A percentile compares a stretch with the other conserved stretches of the same genome.
Evolutionary conservation across 30 jellyfish, hydroid and myxozoan species (phyloP).

Genomic region (Aurelia sp.): DNA sequence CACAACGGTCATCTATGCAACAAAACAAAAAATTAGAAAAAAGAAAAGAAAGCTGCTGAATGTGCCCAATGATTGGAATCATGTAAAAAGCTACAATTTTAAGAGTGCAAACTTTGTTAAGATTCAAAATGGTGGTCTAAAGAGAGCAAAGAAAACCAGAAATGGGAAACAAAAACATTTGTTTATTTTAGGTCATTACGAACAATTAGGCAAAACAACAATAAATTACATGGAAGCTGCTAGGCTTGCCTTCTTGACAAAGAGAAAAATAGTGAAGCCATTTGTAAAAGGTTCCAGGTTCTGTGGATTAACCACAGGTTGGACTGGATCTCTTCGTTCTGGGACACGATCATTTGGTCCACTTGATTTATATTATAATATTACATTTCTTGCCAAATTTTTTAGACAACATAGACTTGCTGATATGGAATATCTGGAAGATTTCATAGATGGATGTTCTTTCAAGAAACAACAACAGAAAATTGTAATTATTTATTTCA

Average conservation of each 20-base stretch:
- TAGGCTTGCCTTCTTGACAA: constrained; percentile 67
- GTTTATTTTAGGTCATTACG: constrained; percentile 93
- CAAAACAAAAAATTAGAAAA: not conserved
- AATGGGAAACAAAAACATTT: constrained; percentile 49
- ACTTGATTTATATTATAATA: constrained; percentile 77
- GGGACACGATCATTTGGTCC: constrained; percentile 92
- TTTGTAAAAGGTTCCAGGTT: constrained; percentile 90
- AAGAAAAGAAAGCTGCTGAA: not conserved
- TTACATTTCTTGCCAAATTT: constrained; percentile 50
- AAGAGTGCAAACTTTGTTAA: constrained; percentile 29
- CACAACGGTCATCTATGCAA: not conserved
- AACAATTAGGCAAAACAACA: constrained; percentile 97
- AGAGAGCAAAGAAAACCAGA: not conserved
- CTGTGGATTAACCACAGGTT: constrained; percentile 89
- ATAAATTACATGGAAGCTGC: constrained; percentile 88
- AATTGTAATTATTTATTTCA: constrained; percentile 72
- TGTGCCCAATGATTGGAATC: constrained; percentile 25
- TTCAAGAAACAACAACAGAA: constrained; percentile 21
- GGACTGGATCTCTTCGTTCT: constrained; percentile 85
- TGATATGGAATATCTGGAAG: constrained; percentile 65
- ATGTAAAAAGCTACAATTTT: not conserved
- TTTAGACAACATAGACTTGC: constrained; percentile 36
- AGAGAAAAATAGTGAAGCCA: constrained; percentile 84
- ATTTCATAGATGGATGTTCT: constrained; percentile 58
- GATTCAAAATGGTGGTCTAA: constrained; percentile 35